A percentile compares a stretch with the other conserved stretches of the same genome.
These are phyloP conservation scores for Zaprionus capensis DNA, from an alignment of 1,140 invertebrate species.

Conservation along the genomic window DNA sequence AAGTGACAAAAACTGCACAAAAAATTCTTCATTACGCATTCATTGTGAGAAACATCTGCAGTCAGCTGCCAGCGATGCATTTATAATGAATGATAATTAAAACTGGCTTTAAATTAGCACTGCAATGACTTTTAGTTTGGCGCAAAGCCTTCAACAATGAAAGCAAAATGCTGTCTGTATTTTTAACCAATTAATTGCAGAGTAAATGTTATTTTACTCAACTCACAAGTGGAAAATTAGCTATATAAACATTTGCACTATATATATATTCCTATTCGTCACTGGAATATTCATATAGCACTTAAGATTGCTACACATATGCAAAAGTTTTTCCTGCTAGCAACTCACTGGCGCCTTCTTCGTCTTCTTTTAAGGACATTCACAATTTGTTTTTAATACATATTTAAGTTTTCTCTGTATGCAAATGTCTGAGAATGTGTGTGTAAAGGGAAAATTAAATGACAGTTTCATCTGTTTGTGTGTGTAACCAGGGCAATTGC, in stretches of 20 bases:
- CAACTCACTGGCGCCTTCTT: slow-evolving; percentile 14
- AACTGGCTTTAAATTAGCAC: background rate
- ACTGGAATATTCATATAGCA: background rate
- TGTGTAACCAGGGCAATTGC: slow-evolving; percentile 26
- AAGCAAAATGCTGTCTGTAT: background rate
- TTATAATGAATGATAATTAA: background rate
- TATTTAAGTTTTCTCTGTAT: slow-evolving; percentile 30
- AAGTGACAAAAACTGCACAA: too few species aligned
- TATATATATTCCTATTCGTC: background rate
- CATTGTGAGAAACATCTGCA: background rate
- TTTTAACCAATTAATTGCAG: background rate
- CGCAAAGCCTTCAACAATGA: background rate
- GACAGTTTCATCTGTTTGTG: slow-evolving; percentile 30
- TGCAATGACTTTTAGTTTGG: background rate
- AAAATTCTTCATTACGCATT: too few species aligned
- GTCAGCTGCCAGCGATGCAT: background rate
- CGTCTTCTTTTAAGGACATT: slow-evolving; percentile 11
- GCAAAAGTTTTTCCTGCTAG: slow-evolving; percentile 7
- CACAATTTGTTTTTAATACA: slow-evolving; percentile 49
- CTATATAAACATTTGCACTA: background rate
- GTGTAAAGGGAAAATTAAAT: slow-evolving; percentile 41
- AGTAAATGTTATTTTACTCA: background rate
- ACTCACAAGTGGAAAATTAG: background rate
- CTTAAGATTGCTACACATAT: background rate
- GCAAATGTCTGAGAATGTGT: background rate